Conservation (phyloP, 2,888 invertebrate species). For the Cephus sareptanus region DNA sequence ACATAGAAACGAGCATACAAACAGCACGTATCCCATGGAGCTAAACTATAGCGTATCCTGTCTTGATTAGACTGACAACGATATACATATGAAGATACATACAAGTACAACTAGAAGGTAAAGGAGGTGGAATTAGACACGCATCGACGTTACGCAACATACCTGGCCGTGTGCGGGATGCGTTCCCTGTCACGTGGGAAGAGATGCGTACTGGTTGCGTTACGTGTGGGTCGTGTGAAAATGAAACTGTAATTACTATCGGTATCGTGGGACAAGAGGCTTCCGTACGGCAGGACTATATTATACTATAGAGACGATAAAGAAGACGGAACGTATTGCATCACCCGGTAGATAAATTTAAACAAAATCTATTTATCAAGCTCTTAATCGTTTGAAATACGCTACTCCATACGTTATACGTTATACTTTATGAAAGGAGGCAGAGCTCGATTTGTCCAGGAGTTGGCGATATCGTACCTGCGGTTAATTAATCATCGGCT, state of each 20-base stretch:
- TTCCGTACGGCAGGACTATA: neutral
- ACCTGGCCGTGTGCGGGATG: neutral
- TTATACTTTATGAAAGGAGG: neutral
- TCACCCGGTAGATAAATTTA: neutral
- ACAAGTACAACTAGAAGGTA: neutral
- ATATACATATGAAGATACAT: neutral
- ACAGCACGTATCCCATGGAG: neutral
- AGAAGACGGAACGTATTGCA: neutral
- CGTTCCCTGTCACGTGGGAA: neutral
- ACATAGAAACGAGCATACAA: neutral
- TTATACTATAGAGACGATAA: neutral
- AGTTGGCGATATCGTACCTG: neutral
- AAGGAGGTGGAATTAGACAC: neutral
- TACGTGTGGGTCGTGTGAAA: neutral
- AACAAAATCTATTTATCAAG: neutral
- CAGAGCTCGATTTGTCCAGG: neutral
- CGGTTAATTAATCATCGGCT: constrained; percentile 47
- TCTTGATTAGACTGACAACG: neutral
- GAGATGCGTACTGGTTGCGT: neutral
- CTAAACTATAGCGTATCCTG: neutral
- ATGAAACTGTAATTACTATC: neutral
- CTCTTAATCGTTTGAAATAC: neutral
- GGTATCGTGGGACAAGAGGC: neutral
- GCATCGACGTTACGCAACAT: neutral
- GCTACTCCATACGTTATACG: neutral